These are phyloP conservation scores for Mythimna impura DNA, from an alignment of 2,888 invertebrate genomes.

Conservation along the genomic window DNA sequence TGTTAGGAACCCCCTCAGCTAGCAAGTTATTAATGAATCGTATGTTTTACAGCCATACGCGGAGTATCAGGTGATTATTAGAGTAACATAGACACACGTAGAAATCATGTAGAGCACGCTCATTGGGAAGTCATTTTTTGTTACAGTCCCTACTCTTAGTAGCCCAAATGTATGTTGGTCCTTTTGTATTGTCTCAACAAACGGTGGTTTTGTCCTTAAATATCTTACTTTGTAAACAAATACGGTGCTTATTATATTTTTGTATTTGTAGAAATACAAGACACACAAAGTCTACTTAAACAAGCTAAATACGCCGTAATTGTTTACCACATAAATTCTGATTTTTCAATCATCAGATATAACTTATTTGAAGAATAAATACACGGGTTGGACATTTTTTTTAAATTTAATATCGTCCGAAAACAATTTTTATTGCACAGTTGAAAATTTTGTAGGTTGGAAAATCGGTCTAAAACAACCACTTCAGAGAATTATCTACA, in stretches of 20 bases:
- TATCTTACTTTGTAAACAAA: conserved; percentile 30
- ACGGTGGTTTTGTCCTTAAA: not conserved
- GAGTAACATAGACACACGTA: conserved; percentile 28
- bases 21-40: conserved; percentile 43
- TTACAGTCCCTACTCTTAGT: not conserved
- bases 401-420: not conserved
- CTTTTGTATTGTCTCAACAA: not conserved
- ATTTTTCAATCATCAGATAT: not conserved
- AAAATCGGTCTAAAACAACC: not conserved
- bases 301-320: not conserved
- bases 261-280: too few species aligned
- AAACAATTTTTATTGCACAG: not conserved
- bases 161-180: not conserved
- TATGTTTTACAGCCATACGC: conserved; percentile 84
- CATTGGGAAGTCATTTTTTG: conserved; percentile 22
- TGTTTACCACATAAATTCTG: conserved; percentile 16
- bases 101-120: conserved; percentile 44
- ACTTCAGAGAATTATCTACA: not conserved
- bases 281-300: conserved; percentile 1
- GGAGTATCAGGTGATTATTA: conserved; percentile 88
- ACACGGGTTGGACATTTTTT: not conserved
- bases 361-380: not conserved
- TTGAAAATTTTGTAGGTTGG: not conserved
- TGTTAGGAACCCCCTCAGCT: not conserved
- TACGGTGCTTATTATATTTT: not conserved